Base-by-base conservation (phyloP, 2,797 vertebrate genomes). In the Ammospiza maritima region DNA sequence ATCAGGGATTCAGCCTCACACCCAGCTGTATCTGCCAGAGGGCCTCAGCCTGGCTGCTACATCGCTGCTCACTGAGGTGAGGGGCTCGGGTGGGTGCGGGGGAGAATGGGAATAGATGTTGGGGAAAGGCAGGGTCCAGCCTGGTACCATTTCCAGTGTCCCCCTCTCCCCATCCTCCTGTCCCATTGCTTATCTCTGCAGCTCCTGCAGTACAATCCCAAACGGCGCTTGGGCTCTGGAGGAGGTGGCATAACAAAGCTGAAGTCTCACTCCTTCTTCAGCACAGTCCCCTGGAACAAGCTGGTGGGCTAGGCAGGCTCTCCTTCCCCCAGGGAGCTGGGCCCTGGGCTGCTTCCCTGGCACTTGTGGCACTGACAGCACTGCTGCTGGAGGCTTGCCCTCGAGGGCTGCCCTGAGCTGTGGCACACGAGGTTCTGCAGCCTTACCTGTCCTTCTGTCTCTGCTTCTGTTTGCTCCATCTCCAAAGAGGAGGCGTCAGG, bases 201-300 rank as follows among this genome's bases (percentile, higher is more conserved):
- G 99, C 96, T 99, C 62, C 98, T 99, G 76, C 98, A 98, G 97
- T 99, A 98, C 47, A 98, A 99, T 16, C 98, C 99, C 0, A 97
- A 98, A 36, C 98, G 74, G 69, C 99, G 99, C 34, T 83, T 99
- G 96, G 99, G 99, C 19, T 98, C 98, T 10, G 98, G 99, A 94
- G 98, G 98, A 25, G 98, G 98, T 5, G 99, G 99, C 4, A 98
- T 98, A 71, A 97, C 97, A 5, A 98, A 98, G 96, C 99, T 99
- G 94, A 99, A 99, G 97, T 98, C 98, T 89, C 99, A 99, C 83
- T 98, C 99, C 16, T 99, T 99, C 97, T 99, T 99, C 97, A 98
- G 96, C 57, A 91, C 97, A 0, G 78, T 99, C 85, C 98, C 98
- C 0, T 99, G 99, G 99, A 98, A 98, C 93, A 98, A 98, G 65